Evolutionary conservation across 1,140 invertebrate genomes (phyloP), one percentile per base, ranked within the genome.

Genomic region (Protaetia brevitarsis): DNA sequence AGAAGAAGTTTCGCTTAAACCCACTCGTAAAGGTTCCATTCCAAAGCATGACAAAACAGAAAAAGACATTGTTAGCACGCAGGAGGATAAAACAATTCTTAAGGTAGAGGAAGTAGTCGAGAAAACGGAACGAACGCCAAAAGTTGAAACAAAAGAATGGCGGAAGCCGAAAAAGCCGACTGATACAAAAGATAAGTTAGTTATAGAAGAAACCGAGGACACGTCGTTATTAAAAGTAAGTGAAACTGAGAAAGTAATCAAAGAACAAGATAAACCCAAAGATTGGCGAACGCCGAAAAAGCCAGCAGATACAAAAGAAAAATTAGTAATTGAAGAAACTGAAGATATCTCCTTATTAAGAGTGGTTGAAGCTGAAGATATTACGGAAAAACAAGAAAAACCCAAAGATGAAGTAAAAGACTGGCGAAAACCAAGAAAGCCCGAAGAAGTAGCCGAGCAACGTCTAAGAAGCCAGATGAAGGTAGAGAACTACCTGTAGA

Each of bases 401-500:
- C 69, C 76, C 75, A 74, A 72, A 70, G 77, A 68, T 21, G 74
- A 8, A 63, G 63, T 16, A 28, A 68, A 64, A 65, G 10, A 27
- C 7, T 68, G 66, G 66, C 31, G 61, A 21, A 67, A 56, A 65
- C 51, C 60, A 13, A 56, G 61, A 78, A 69, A 72, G 63, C 57
- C 63, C 3, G 41, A 51, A 23, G 41, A 51, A n/a, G 16, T 16
- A 13, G 16, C 5, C 7, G 16, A 27, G 3, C 2, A 2, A 28
- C 23, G 23, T 23, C 7, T 27, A 5, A 8, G n/a, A 58, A n/a
- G n/a, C n/a, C n/a, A n/a, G n/a, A n/a, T n/a, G n/a, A n/a, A n/a
- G n/a, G n/a, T n/a, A n/a, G n/a, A n/a, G 41, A 51, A 51, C 36
- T 19, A 80, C 82, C 4, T 83, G 82, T 81, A 82, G 75, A 0